Conservation (phyloP, 1,140 invertebrate species). For the Latrodectus geometricus region DNA sequence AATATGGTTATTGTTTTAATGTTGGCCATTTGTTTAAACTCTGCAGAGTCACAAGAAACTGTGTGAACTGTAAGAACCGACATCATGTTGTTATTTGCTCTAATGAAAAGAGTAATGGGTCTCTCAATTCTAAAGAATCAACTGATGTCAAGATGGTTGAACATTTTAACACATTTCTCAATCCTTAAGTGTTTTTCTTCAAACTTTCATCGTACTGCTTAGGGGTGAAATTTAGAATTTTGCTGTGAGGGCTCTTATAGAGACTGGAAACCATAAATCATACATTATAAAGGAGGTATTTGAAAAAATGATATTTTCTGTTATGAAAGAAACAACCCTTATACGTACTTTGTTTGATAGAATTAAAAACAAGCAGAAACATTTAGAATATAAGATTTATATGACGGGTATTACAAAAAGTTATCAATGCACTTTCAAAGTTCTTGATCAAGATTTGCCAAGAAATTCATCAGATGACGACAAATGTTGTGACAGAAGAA, state of each 20-base stretch:
- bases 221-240: not conserved
- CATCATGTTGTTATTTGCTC: too few species aligned
- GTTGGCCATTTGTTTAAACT: not conserved
- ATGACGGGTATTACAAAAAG: not conserved
- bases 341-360: too few species aligned
- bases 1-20: too few species aligned
- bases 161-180: too few species aligned
- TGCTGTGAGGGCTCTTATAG: not conserved
- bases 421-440: constrained; percentile 13
- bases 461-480: not conserved
- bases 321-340: not conserved
- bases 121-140: too few species aligned
- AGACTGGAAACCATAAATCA: constrained; percentile 7
- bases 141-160: too few species aligned
- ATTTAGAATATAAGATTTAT: not conserved
- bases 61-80: not conserved
- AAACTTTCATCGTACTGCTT: not conserved
- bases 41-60: not conserved
- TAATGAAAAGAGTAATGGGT: too few species aligned
- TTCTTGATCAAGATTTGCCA: constrained; percentile 13
- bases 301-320: not conserved
- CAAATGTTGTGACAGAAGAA: not conserved
- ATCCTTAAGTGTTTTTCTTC: too few species aligned
- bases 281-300: not conserved
- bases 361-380: too few species aligned